Evolutionary conservation across 23 tunicate genomes (phyloP), one percentile per base, ranked within the genome.

Genomic region (Ascidia mentula): DNA sequence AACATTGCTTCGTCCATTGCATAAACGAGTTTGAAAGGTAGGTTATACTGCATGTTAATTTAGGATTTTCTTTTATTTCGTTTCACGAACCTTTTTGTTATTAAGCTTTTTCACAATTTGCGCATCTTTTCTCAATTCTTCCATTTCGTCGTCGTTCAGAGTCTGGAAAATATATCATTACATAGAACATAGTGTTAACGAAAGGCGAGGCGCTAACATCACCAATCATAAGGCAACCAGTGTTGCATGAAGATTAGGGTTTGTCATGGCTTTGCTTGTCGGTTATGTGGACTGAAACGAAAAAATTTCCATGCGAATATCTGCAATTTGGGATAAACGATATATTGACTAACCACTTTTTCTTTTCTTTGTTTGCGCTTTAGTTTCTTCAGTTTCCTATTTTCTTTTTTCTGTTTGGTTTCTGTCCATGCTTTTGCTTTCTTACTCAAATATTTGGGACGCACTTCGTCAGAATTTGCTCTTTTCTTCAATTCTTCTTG

Each of bases 341-440:
- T 9, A 42, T 53, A 3, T 53, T 0, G 8, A 53, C 82, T 82
- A 70, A 86, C 87, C 45, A 65, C 65, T 46, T 80, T 83, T 39
- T 90, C 86, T 82, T 83, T 86, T 78, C 82, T 69, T 69, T 37
- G 26, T 32, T 86, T 60, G 46, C 72, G 78, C 70, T 76, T 69
- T 45, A 85, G 42, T 60, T 81, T 89, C 38, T 85, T 90, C 59
- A 74, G n/a, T 81, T 87, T 91, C 60, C 90, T 84, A 59, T 38
- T 36, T 75, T 91, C 96, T 40, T 84, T 91, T 69, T 45, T 40
- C 59, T 71, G 74, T 75, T 82, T 87, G 8, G 77, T 88, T 78
- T 91, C 78, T 8, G 94, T 61, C 97, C 97, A 96, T 32, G 97
- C 84, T 40, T 87, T 82, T 20, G 84, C 76, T 32, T 84, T 91